Base-by-base conservation (phyloP, 2,797 vertebrate genomes). In the Lycodopsis pacificus region DNA sequence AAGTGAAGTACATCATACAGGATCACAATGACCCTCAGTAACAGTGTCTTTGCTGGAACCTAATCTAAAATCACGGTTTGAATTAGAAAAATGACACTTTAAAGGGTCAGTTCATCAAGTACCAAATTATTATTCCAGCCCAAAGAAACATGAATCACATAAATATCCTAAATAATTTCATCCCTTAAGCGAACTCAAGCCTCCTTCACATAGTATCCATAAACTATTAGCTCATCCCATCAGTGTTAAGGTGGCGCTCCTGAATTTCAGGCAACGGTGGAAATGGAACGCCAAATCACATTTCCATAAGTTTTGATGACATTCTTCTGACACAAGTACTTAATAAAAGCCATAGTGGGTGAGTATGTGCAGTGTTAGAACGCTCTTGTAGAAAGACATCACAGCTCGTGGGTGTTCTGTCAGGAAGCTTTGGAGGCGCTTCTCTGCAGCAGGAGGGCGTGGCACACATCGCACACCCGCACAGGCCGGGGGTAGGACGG, bases 401-500 rank as follows among this genome's bases (percentile, higher is more conserved):
- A 15, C 44, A 20, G 25, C 11, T 38, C 8, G 70, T 2, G 2
- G 46, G 61, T 71, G 65, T 76, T 68, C 38, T 64, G 93, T 96
- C 95, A 96, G 75, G 98, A 97, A 59, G 76, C 87, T 0, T 91
- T 96, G 11, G 96, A 95, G 0, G 97, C 95, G 87, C 96, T 97
- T 73, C 97, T 96, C 93, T 98, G 97, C 40, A 99, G 95, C 56
- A 99, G 93, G 14, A 99, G 90, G 0, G 97, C 96, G 92, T 99
- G 97, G 84, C 98, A 99, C 22, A 89, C 87, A 27, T 99, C 98
- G 0, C 98, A 99, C 32, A 99, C 98, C 0, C 98, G 95, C 73
- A 99, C 98, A 0, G 98, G 98, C 76, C 95, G 97, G 0, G 98
- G 98, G 81, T 98, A 99, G 0, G 98, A 99, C 0, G 98, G 97